These are phyloP conservation scores for Acanthopleura granulata DNA, from an alignment of 2,888 invertebrate species.

Conservation along the genomic window DNA sequence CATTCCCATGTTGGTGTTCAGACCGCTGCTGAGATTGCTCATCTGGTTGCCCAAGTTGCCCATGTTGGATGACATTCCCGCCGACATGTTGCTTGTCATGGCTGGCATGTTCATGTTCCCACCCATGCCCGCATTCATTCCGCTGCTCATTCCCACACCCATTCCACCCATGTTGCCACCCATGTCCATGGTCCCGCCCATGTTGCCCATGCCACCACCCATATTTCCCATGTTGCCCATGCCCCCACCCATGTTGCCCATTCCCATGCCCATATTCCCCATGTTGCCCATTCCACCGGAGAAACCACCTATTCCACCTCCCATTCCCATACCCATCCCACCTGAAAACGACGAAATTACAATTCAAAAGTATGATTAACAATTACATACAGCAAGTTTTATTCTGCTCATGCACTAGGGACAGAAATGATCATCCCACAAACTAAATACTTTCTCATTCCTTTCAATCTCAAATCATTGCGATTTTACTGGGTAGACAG, in stretches of 20 bases:
- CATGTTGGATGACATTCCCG: constrained; percentile 24
- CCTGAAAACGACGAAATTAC: constrained; percentile 8
- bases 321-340: constrained; percentile 31
- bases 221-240: constrained; percentile 33
- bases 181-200: constrained; percentile 39
- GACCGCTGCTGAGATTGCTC: constrained; percentile 30
- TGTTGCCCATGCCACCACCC: constrained; percentile 34
- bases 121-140: constrained; percentile 31
- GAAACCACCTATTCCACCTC: constrained; percentile 29
- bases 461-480: too few relatives aligned
- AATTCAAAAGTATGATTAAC: background rate
- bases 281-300: constrained; percentile 23
- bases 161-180: constrained; percentile 36
- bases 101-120: constrained; percentile 28
- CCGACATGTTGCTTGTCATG: constrained; percentile 21
- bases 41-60: constrained; percentile 37
- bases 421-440: too few relatives aligned
- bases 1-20: constrained; percentile 30
- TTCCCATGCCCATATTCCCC: constrained; percentile 37
- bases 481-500: too few relatives aligned
- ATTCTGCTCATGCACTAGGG: too few relatives aligned
- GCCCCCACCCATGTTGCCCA: constrained; percentile 37
- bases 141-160: constrained; percentile 23
- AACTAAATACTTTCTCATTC: too few relatives aligned
- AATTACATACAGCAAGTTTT: background rate